These are phyloP conservation scores for Nebria ingens DNA, from an alignment of 1,140 invertebrate species.

Conservation along the genomic window DNA sequence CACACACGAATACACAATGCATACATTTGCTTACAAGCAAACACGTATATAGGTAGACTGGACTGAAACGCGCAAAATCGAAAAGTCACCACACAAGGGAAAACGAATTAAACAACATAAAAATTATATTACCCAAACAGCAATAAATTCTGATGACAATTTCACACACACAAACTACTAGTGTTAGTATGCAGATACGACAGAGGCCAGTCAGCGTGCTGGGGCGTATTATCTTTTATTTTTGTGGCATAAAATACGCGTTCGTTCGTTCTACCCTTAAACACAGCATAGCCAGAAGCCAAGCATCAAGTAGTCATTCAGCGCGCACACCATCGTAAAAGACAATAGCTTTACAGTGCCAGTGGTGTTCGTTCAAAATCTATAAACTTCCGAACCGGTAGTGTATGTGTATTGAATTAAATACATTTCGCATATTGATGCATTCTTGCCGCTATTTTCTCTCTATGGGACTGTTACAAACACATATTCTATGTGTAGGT, in stretches of 20 bases:
- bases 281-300: too few species aligned
- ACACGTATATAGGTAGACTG: too few species aligned
- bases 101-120: constrained; percentile 5
- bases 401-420: constrained; percentile 10
- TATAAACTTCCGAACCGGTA: background rate
- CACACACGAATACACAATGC: too few species aligned
- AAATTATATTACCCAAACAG: constrained; percentile 5
- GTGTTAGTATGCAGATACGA: constrained; percentile 3
- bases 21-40: too few species aligned
- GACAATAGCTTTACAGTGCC: background rate
- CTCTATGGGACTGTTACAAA: too few species aligned
- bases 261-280: too few species aligned
- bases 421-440: constrained; percentile 6
- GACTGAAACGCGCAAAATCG: too few species aligned
- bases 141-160: constrained; percentile 4
- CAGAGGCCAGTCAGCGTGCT: background rate
- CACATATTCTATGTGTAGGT: too few species aligned
- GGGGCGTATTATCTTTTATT: constrained; percentile 5
- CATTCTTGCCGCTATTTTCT: too few species aligned
- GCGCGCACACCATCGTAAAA: background rate
- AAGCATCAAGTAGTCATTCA: constrained; percentile 1
- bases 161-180: background rate
- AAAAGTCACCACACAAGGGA: too few species aligned
- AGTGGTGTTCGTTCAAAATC: background rate
- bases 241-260: background rate